Base-by-base conservation (phyloP, 1,140 invertebrate genomes). In the Drosophila micromelanica region DNA sequence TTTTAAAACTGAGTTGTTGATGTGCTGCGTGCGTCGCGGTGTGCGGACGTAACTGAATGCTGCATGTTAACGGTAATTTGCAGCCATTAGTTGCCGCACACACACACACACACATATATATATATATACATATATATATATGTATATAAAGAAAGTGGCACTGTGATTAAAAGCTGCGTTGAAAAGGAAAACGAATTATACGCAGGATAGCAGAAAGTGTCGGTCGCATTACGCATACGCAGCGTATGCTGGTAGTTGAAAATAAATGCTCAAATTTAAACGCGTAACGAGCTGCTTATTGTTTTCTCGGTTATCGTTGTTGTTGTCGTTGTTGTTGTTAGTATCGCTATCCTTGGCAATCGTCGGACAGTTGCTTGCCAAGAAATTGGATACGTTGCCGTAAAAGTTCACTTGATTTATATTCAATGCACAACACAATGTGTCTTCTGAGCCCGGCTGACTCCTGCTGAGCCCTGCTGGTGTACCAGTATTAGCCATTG, bases 1-100 rank as follows among this genome's bases (percentile, higher is more conserved):
- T 67, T 61, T 48, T 62, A 70, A 73, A 55, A 77, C 40, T 49
- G 45, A 51, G 46, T 67, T 56, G 51, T 51, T 51, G 70, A 71
- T 38, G 67, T 63, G 42, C 9, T 67, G 52, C 54, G 62, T 37
- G 32, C 13, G 42, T 8, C 40, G 43, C 20, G 42, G 42, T 43
- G 79, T 68, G 69, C 64, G 49, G 68, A 59, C 56, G 61, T 35
- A 52, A 69, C 32, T 60, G 69, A 65, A 72, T 72, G 69, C 52
- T 65, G 61, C 69, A 64, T 69, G 80, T 73, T 79, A 84, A 73
- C 80, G 80, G 76, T 85, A 85, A 85, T 84, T 84, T 85, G 80
- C 80, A 85, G 80, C 78, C 80, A 85, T 84, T 84, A 84, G 80
- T 65, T 82, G 65, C 11, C 40, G 35, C 54, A 67, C 20, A 68